Evolutionary conservation across 2,888 invertebrate species (phyloP).

Genomic region (Cataglyphis altisquamis): DNA sequence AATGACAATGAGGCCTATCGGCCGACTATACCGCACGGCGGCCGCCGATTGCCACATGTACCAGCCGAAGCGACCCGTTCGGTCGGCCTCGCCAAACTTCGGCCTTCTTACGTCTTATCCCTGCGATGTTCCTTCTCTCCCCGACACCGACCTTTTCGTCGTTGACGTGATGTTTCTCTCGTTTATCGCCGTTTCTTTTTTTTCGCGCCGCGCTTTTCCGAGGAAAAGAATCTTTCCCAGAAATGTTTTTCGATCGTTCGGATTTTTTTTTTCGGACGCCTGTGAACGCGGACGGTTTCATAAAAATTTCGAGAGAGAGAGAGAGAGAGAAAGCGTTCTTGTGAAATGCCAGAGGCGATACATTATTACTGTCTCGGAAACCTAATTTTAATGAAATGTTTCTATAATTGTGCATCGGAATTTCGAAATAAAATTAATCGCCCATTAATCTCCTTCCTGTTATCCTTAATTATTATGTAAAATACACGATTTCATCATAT

Average conservation of each 20-base stretch:
- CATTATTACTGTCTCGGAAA: background rate
- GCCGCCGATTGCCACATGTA: conserved; percentile 84
- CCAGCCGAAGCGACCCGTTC: conserved; percentile 55
- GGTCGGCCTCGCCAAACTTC: conserved; percentile 1
- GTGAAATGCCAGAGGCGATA: background rate
- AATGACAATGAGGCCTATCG: background rate
- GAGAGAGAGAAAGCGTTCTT: background rate
- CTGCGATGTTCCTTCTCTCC: conserved; percentile 8
- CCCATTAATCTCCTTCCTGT: background rate
- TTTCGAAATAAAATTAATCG: background rate
- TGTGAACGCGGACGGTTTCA: background rate
- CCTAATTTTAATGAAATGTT: background rate
- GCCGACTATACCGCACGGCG: conserved; percentile 71
- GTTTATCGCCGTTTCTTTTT: too few relatives aligned
- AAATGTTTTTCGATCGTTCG: too few relatives aligned
- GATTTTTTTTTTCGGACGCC: too few relatives aligned
- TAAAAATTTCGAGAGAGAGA: background rate
- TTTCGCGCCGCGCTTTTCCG: too few relatives aligned
- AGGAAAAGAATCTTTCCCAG: too few relatives aligned
- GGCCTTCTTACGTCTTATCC: conserved; percentile 1
- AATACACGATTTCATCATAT: background rate
- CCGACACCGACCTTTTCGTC: conserved; percentile 40
- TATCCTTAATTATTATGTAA: background rate
- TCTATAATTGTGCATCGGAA: background rate
- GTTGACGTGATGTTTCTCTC: background rate